phyloP scores from a whole-genome alignment of 2,113 vertebrate genomes.

The Cyanoliseus patagonus region DNA sequence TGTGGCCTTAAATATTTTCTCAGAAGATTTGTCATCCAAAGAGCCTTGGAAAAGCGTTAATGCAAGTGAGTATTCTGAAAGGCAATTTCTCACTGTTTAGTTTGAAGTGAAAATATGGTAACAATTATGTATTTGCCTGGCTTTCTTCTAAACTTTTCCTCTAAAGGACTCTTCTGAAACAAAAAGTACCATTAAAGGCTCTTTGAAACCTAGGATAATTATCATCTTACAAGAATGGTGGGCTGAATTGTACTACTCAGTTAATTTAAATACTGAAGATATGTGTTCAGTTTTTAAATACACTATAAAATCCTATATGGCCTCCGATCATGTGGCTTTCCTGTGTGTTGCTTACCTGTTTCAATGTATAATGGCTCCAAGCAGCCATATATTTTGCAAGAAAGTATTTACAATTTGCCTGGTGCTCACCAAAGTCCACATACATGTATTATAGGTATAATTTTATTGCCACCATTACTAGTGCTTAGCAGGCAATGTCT shows the following conservation, averaged over 20 bases:
- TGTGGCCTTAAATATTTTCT: slow-evolving; percentile 53
- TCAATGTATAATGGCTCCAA: not conserved
- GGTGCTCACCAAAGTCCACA: not conserved
- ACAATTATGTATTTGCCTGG: not conserved
- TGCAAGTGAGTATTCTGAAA: slow-evolving; percentile 44
- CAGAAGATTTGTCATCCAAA: slow-evolving; percentile 53
- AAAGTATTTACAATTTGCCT: not conserved
- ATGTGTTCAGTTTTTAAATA: not conserved
- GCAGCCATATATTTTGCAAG: not conserved
- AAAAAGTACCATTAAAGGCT: not conserved
- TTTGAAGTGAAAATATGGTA: not conserved
- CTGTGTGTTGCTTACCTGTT: not conserved
- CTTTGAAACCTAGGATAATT: not conserved
- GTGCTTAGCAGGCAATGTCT: not conserved
- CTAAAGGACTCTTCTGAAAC: not conserved
- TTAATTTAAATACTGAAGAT: not conserved
- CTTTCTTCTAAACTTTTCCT: not conserved
- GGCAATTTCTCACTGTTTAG: slow-evolving; percentile 40
- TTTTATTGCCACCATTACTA: not conserved
- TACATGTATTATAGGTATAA: not conserved
- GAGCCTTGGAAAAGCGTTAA: slow-evolving; percentile 56
- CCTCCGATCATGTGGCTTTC: not conserved
- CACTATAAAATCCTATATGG: not conserved
- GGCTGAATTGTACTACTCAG: not conserved
- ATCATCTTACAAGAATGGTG: not conserved